Base-by-base conservation (phyloP, 1,140 invertebrate genomes). In the Saxidomus purpurata region DNA sequence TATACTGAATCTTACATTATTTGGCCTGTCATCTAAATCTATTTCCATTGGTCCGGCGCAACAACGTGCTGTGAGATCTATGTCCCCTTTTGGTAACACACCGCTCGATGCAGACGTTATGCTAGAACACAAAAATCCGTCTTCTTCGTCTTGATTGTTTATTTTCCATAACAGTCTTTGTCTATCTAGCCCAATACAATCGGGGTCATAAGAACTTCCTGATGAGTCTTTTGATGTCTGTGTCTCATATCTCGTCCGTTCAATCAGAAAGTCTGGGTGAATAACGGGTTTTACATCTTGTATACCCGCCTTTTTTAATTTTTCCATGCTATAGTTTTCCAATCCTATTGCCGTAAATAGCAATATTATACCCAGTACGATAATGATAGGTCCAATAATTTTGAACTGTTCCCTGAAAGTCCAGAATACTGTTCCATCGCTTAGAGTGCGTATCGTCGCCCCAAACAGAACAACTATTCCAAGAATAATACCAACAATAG, bases 191-290 rank as follows among this genome's bases (percentile, higher is more conserved):
- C 6, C 34, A 40, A 55, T 15, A 63, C 80, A 61, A n/a, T n/a
- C 40, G 25, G 80, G 25, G 22, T 83, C 81, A 49, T 67, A 34
- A 9, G 40, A 69, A 28, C 38, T 47, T 43, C 13, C 17, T n/a
- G 25, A 31, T 11, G 61, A 67, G 22, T 28, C 8, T 83, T 28
- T 83, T 25, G 61, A 40, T 4, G 17, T 28, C n/a, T 40, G 36
- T 40, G 6, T 40, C 6, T 38, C 34, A 28, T n/a, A 22, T 22
- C 22, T 52, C 3, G 17, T 63, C 38, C 8, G 31, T 38, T 82
- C 86, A 9, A n/a, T 11, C 9, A 61, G 22, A 36, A 88, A 88
- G 34, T 88, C 86, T 15, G 86, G 86, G 52, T 88, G 86, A 38
- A 88, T 52, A 19, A 88, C 25, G 19, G 63, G 74, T 28, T 80